Evolutionary conservation across 2,113 vertebrate species (phyloP), one percentile per base, ranked within the genome.

Genomic region (Indicator maculatus): DNA sequence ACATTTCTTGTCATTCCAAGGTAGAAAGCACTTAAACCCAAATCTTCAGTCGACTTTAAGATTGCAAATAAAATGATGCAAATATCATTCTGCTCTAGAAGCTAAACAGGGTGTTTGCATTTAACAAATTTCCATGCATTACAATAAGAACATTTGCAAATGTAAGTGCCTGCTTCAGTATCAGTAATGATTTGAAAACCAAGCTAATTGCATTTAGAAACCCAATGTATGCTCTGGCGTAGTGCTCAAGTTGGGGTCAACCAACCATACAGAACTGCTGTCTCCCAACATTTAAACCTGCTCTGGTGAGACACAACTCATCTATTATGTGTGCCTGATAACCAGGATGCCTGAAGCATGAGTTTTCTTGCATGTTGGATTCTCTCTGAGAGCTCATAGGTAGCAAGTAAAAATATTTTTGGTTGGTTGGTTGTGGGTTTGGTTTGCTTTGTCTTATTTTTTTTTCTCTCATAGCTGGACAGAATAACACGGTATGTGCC

Each of bases 31-130:
- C 12, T 72, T 83, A 71, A 93, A 91, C 88, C 8, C 10, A 39
- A 79, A 87, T 66, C 24, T 52, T 77, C 60, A 41, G 7, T 39
- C 81, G 13, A 30, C 67, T 81, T 86, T 81, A 67, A 85, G 71
- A 65, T 50, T 76, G n/a, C 27, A 65, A 84, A 74, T 88, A 78
- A 94, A 88, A 84, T 58, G 28, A 83, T 88, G 63, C 77, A 86
- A 86, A 81, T 18, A 65, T 21, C 38, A 53, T 58, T 60, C 58
- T 65, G 30, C 36, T 88, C 41, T 78, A 81, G 69, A 87, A 30
- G 39, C 58, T 83, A 78, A 74, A 80, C 76, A 85, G 23, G 16
- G 11, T 60, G 86, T 88, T 92, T 93, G 47, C 39, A 71, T 88
- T 71, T 86, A 65, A 31, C 12, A 85, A 80, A 86, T 74, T 33